Conservation (phyloP, 2,113 vertebrate genomes). For the Cavia aperea region DNA sequence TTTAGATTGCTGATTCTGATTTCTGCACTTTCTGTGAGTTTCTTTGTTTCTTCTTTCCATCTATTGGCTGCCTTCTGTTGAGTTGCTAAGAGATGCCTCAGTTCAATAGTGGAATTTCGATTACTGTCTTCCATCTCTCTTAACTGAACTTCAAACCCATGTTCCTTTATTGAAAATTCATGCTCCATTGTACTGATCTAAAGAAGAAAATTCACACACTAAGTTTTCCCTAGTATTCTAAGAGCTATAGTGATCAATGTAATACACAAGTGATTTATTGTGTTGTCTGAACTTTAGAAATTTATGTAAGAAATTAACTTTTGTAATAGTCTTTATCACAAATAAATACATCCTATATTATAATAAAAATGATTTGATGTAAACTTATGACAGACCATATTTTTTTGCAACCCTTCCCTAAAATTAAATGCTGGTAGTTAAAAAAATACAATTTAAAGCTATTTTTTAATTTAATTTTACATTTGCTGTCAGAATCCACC, state of each 20-base stretch:
- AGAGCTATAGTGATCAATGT: not conserved
- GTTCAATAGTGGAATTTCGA: constrained; percentile 79
- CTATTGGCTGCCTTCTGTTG: constrained; percentile 86
- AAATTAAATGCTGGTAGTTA: not conserved
- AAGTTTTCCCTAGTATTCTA: not conserved
- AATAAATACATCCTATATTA: not conserved
- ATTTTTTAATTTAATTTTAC: not conserved
- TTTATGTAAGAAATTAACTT: constrained; percentile 29
- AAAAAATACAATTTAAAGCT: not conserved
- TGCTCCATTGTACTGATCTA: constrained; percentile 90
- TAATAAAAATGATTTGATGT: not conserved
- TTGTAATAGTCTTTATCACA: not conserved
- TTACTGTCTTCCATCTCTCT: constrained; percentile 88
- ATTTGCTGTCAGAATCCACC: constrained; percentile 7
- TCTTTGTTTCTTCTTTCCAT: constrained; percentile 90
- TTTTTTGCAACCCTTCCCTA: not conserved
- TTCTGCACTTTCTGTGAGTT: constrained; percentile 81
- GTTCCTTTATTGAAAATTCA: constrained; percentile 85
- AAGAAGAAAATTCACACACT: constrained; percentile 35
- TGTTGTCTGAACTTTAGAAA: not conserved
- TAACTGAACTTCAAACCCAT: constrained; percentile 81
- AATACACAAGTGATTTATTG: not conserved
- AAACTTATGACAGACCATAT: not conserved
- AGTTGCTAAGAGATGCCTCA: constrained; percentile 83
- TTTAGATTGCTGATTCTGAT: constrained; percentile 81